Evolutionary conservation across 2,888 invertebrate genomes (phyloP), one percentile per base, ranked within the genome.

Genomic region (Keiferia lycopersicella): DNA sequence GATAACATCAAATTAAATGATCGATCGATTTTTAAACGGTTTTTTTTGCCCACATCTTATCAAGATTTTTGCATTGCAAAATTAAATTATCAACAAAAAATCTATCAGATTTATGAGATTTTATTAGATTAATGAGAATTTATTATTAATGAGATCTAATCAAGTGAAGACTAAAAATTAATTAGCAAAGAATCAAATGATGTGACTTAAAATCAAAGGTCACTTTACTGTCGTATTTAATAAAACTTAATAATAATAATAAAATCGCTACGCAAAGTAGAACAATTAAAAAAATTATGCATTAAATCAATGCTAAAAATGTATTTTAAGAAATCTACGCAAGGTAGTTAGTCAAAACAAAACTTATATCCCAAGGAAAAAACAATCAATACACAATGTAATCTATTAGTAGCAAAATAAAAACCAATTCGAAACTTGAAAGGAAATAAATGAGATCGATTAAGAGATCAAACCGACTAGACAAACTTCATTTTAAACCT

Each of bases 11-110:
- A 51, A 20, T 16, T 72, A 65, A 59, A 74, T 80, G 82, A 85
- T 82, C 67, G 78, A 85, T 82, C 74, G 78, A 70, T 78, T 76
- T 80, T 84, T 83, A 85, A 85, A 84, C 81, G 84, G 68, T 26
- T 76, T 79, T n/a, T 72, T 70, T 8, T 20, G 1, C 18, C 20
- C 63, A 53, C 61, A 59, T 26, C 53, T 7, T 6, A 41, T 41
- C 41, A 41, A 41, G 41, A 41, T 41, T 41, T 12, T 41, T n/a
- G n/a, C 41, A 41, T 14, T 41, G 14, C n/a, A 2, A 41, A 41
- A 14, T 41, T 41, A 7, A 2, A 41, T 3, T 41, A 41, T n/a
- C 14, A 41, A 41, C 14, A 10, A 34, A 34, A 34, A 4, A 1
- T 34, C 34, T 8, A 8, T 8, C 34, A 8, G 34, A 34, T 34